These are phyloP conservation scores for Darevskia mixta DNA, from an alignment of 2,797 vertebrate genomes.

Conservation along the genomic window DNA sequence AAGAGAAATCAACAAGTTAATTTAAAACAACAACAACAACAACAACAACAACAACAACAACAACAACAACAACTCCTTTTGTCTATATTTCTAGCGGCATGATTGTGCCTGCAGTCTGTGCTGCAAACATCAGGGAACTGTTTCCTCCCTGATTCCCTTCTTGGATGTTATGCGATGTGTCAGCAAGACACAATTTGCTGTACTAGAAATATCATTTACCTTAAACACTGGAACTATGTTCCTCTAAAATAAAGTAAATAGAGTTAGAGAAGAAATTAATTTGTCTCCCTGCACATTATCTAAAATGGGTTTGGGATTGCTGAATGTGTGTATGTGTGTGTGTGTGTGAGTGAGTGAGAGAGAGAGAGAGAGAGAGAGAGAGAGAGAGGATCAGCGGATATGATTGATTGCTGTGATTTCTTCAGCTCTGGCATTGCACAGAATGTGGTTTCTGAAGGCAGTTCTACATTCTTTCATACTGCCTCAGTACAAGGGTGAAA, in stretches of 20 bases:
- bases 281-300: constrained; percentile 12
- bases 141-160: constrained; percentile 37
- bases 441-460: constrained; percentile 31
- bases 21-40: background rate
- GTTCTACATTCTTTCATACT: constrained; percentile 33
- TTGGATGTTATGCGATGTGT: constrained; percentile 45
- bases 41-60: background rate
- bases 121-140: constrained; percentile 33
- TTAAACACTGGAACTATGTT: constrained; percentile 27
- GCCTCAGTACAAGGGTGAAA: constrained; percentile 2
- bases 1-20: background rate
- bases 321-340: background rate
- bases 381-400: background rate
- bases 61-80: background rate
- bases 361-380: too few species aligned
- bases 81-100: constrained; percentile 27
- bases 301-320: constrained; percentile 29
- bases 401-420: constrained; percentile 34
- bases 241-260: constrained; percentile 44
- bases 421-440: constrained; percentile 6
- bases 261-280: constrained; percentile 35
- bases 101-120: constrained; percentile 32
- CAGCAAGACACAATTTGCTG: constrained; percentile 40
- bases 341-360: constrained; percentile 10
- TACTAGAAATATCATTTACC: constrained; percentile 51